A percentile compares a stretch with the other conserved stretches of the same genome.
Conservation (phyloP, 2,797 vertebrate species). For the Poecilia velifera region DNA sequence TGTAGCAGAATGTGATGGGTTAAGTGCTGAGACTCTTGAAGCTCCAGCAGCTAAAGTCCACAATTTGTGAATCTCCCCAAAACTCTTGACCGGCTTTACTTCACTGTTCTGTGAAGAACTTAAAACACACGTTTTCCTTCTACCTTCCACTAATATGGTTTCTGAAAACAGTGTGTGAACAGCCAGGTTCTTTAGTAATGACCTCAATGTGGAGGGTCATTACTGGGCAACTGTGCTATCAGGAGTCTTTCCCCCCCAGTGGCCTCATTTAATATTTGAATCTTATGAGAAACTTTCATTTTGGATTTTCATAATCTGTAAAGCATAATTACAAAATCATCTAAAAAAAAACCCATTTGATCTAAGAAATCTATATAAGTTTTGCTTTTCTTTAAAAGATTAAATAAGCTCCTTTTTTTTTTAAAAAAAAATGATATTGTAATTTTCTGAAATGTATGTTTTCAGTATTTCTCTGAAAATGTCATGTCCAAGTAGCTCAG, state of each 20-base stretch:
- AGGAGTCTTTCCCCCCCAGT: not conserved
- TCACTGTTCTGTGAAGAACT: not conserved
- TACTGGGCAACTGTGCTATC: not conserved
- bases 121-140: not conserved
- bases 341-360: not conserved
- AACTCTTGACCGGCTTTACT: not conserved
- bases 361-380: not conserved
- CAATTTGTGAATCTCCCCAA: not conserved
- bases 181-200: not conserved
- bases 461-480: constrained; percentile 17
- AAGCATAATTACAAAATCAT: not conserved
- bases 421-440: not conserved
- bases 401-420: not conserved
- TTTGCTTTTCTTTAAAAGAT: not conserved
- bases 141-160: not conserved
- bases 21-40: not conserved
- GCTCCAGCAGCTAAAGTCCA: not conserved
- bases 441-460: not conserved
- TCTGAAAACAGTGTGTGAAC: not conserved
- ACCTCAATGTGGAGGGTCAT: not conserved
- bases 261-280: not conserved
- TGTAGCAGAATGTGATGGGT: not conserved
- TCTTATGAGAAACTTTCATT: not conserved
- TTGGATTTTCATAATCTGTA: not conserved
- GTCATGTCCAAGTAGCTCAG: constrained; percentile 3